These are phyloP conservation scores for Alsophila aescularia DNA, from an alignment of 2,888 invertebrate species.

Conservation along the genomic window DNA sequence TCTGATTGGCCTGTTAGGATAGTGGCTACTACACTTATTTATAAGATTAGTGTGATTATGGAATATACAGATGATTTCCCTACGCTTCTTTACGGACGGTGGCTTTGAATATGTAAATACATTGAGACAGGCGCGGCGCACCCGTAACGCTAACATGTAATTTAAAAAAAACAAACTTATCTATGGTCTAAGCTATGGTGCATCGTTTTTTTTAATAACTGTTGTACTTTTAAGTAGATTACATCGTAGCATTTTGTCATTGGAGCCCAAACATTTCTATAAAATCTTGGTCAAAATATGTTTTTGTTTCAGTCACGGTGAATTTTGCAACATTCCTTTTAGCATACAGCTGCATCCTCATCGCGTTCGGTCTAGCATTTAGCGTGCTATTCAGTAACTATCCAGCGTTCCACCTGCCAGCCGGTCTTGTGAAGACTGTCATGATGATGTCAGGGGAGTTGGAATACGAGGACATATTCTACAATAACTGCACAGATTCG, in stretches of 20 bases:
- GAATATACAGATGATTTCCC: no score
- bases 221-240: no score
- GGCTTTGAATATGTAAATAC: no score
- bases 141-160: no score
- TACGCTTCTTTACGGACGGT: no score
- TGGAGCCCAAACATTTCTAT: background rate
- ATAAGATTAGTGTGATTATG: no score
- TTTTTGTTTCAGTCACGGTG: constrained; percentile 85
- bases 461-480: constrained; percentile 94
- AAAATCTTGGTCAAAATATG: background rate
- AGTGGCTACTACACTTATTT: no score
- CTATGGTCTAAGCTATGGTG: no score
- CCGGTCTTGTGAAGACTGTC: constrained; percentile 89
- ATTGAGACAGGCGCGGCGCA: no score
- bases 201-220: no score
- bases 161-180: no score
- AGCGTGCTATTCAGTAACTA: constrained; percentile 92
- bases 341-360: constrained; percentile 91
- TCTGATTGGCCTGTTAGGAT: no score
- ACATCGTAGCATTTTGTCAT: background rate
- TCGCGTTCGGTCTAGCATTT: constrained; percentile 92
- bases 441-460: constrained; percentile 96
- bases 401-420: constrained; percentile 87
- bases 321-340: constrained; percentile 93
- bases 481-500: constrained; percentile 76